phyloP scores from a whole-genome alignment of 92 coral and sea anemone species.

The Phymanthus crucifer region DNA sequence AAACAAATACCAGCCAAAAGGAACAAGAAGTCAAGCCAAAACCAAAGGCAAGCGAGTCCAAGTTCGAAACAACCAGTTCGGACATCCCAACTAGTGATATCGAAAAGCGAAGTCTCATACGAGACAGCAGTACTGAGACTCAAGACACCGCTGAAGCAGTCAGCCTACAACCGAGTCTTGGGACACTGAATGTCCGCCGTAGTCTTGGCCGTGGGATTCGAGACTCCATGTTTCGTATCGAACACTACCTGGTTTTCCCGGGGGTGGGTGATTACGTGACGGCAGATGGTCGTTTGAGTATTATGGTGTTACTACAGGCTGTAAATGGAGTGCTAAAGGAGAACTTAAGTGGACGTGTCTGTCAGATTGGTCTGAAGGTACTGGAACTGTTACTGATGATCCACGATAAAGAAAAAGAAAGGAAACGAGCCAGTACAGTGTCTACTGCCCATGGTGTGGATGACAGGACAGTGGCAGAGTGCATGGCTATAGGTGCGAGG shows the following conservation, averaged over 20 bases:
- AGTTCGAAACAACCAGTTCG: constrained; percentile 41
- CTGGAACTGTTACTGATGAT: constrained; percentile 62
- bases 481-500: constrained; percentile 71
- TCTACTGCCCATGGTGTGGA: constrained; percentile 34
- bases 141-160: constrained; percentile 34
- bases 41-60: constrained; percentile 16
- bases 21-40: background rate
- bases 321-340: constrained; percentile 73
- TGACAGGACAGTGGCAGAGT: constrained; percentile 80
- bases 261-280: constrained; percentile 94
- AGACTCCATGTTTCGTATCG: constrained; percentile 62
- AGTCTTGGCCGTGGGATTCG: constrained; percentile 44
- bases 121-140: constrained; percentile 40
- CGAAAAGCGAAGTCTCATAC: constrained; percentile 30
- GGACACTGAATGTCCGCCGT: constrained; percentile 21
- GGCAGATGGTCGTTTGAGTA: constrained; percentile 81
- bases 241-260: constrained; percentile 75
- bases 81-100: constrained; percentile 34
- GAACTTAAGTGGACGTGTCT: constrained; percentile 80
- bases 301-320: constrained; percentile 80
- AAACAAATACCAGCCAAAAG: background rate
- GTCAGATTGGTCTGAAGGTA: constrained; percentile 67
- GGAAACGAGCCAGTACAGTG: constrained; percentile 63
- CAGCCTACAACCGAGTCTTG: constrained; percentile 15
- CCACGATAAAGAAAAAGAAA: constrained; percentile 53